Conservation (phyloP, 1,140 invertebrate species). For the Brachionus rubens region DNA sequence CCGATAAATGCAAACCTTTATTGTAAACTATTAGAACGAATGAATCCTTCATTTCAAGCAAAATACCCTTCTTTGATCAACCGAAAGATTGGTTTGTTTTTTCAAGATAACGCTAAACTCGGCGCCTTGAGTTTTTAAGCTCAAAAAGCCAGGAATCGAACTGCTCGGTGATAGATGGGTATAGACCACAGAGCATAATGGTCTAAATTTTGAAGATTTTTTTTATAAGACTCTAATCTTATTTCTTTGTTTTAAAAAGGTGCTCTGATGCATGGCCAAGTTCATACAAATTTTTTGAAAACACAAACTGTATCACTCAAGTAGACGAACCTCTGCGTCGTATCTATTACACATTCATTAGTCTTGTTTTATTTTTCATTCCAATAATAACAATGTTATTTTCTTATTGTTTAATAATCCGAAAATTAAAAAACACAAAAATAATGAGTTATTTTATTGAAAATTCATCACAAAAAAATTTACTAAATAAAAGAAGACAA, state of each 20-base stretch:
- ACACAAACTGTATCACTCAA: constrained; percentile 45
- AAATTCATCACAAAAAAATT: constrained; percentile 50
- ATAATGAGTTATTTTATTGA: constrained; percentile 52
- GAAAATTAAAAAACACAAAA: constrained; percentile 55
- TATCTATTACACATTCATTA: constrained; percentile 61
- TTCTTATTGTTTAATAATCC: constrained; percentile 62
- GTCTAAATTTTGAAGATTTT: no score
- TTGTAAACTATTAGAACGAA: no score
- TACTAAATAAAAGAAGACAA: constrained; percentile 53
- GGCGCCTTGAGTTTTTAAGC: no score
- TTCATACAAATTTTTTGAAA: constrained; percentile 47
- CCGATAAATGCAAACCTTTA: no score
- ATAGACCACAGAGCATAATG: no score
- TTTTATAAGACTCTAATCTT: no score
- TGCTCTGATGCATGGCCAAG: constrained; percentile 56
- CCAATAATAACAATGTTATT: constrained; percentile 61
- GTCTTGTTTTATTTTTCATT: constrained; percentile 62
- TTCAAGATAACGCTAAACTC: no score
- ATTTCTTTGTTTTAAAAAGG: background rate
- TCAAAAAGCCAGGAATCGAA: no score
- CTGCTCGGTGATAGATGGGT: no score
- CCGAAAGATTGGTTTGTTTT: no score
- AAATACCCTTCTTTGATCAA: no score
- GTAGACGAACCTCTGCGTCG: constrained; percentile 45
- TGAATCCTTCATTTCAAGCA: no score